A percentile compares a stretch with the other conserved stretches of the same genome.
Evolutionary conservation across 2,888 invertebrate species (phyloP).

Genomic region (Rhamnusium bicolor): DNA sequence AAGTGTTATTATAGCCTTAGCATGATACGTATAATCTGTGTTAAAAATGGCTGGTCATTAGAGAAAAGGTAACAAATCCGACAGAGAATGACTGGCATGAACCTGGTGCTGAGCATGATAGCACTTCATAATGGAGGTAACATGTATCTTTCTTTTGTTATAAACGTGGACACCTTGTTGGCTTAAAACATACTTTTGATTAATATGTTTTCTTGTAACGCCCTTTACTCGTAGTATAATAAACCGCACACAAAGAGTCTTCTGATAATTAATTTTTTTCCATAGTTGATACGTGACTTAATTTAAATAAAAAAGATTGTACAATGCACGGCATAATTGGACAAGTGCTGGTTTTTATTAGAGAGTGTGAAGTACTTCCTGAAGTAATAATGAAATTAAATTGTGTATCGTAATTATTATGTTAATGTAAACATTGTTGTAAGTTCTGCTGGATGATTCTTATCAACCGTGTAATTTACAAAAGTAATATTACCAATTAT

Average conservation of each 20-base stretch:
- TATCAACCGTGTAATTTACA: constrained; percentile 20
- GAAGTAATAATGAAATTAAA: constrained; percentile 17
- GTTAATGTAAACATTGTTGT: constrained; percentile 19
- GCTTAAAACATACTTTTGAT: constrained; percentile 60
- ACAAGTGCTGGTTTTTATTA: neutral
- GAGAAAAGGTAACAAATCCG: constrained; percentile 35
- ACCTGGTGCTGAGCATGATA: constrained; percentile 25
- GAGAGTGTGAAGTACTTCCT: constrained; percentile 18
- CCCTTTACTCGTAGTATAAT: constrained; percentile 57
- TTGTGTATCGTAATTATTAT: constrained; percentile 19
- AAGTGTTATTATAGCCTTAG: constrained; percentile 15
- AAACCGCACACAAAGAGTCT: constrained; percentile 20
- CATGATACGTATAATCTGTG: constrained; percentile 38
- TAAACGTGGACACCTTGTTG: constrained; percentile 63
- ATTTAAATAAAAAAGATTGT: constrained; percentile 5
- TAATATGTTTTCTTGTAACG: constrained; percentile 63
- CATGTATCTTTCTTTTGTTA: constrained; percentile 64
- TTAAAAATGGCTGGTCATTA: constrained; percentile 43
- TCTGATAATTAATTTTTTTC: constrained; percentile 15
- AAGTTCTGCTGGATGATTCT: constrained; percentile 1
- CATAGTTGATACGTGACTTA: constrained; percentile 18
- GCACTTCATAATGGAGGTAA: constrained; percentile 56
- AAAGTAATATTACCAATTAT: neutral
- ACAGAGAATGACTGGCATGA: constrained; percentile 36
- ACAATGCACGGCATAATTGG: constrained; percentile 4